These are phyloP conservation scores for Sebastes itinus DNA, from an alignment of 2,797 vertebrate species.

Conservation along the genomic window DNA sequence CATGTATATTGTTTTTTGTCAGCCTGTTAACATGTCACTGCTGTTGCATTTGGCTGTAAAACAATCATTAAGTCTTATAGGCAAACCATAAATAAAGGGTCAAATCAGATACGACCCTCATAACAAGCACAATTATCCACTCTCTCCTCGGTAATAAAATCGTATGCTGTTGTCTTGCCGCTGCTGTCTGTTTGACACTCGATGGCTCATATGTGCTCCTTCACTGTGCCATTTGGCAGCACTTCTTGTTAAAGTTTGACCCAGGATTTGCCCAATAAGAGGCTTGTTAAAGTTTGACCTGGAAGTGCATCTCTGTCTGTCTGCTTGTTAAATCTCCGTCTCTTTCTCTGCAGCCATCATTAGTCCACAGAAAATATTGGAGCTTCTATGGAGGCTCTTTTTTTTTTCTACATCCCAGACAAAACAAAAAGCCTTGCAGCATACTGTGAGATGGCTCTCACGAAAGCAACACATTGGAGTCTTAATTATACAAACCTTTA, in stretches of 20 bases:
- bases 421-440: slow-evolving; percentile 24
- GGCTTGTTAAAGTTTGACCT: slow-evolving; percentile 67
- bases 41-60: slow-evolving; percentile 53
- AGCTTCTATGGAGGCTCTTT: not conserved
- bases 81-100: slow-evolving; percentile 60
- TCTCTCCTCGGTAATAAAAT: slow-evolving; percentile 47
- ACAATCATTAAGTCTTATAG: slow-evolving; percentile 70
- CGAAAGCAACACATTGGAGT: slow-evolving; percentile 17
- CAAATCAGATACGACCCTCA: slow-evolving; percentile 46
- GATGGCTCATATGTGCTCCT: slow-evolving; percentile 15
- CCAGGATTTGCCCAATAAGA: slow-evolving; percentile 58
- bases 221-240: slow-evolving; percentile 38
- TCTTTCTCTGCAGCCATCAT: slow-evolving; percentile 47
- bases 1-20: slow-evolving; percentile 9
- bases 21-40: slow-evolving; percentile 31
- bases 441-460: not conserved
- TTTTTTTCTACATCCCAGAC: not conserved
- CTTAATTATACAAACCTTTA: slow-evolving; percentile 41
- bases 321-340: slow-evolving; percentile 53
- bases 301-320: slow-evolving; percentile 43
- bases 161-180: not conserved
- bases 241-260: slow-evolving; percentile 67
- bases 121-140: slow-evolving; percentile 58
- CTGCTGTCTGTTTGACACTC: slow-evolving; percentile 24
- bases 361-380: slow-evolving; percentile 28